Evolutionary conservation across 2,888 invertebrate genomes (phyloP).

Genomic region (Noctua janthina): DNA sequence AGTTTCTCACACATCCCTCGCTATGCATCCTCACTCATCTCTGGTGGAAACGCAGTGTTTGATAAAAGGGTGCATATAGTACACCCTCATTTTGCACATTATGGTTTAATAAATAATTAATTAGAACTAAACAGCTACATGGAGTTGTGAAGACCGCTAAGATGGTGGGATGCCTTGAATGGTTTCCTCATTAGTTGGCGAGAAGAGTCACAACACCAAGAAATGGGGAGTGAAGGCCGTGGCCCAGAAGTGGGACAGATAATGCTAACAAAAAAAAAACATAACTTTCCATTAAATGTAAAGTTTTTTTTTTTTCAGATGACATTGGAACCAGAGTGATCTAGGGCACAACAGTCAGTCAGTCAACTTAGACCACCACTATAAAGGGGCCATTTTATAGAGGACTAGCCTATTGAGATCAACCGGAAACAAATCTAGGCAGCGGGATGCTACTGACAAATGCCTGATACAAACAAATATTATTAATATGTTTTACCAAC

Average conservation of each 20-base stretch:
- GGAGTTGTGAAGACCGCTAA: not conserved
- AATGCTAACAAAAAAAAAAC: not conserved
- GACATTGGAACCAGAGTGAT: too few relatives aligned
- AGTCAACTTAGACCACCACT: too few relatives aligned
- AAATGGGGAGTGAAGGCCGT: not conserved
- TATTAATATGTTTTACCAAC: not conserved
- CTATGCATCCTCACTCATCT: too few relatives aligned
- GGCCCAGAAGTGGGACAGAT: too few relatives aligned
- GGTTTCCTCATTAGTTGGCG: not conserved
- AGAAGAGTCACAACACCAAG: not conserved
- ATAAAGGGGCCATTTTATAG: not conserved
- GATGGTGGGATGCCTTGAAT: not conserved
- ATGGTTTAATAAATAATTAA: not conserved
- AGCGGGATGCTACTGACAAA: not conserved
- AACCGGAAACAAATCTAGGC: not conserved
- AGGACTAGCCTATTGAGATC: not conserved
- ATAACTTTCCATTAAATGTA: too few relatives aligned
- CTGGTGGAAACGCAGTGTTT: too few relatives aligned
- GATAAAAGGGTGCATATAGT: not conserved
- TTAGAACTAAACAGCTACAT: not conserved
- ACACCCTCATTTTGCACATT: not conserved
- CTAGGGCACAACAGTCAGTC: too few relatives aligned
- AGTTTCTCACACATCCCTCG: too few relatives aligned
- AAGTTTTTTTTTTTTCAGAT: too few relatives aligned
- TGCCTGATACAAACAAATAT: not conserved